Conservation (phyloP, 35 echinoderm and acorn worm genomes). For the Ophiothrix spiculata region DNA sequence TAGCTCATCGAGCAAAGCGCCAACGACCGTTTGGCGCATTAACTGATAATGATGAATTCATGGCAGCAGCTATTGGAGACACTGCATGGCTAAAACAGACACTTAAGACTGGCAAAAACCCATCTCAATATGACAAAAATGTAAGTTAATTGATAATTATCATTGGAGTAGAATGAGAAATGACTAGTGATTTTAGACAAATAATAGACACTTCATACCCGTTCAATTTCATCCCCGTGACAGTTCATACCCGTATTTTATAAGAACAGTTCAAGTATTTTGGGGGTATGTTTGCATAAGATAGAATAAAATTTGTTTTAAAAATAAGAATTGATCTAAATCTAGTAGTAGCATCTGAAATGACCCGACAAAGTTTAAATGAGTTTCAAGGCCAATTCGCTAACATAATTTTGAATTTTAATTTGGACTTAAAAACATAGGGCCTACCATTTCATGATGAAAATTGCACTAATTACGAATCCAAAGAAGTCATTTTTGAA, state of each 20-base stretch:
- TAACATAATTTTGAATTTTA: too few species aligned
- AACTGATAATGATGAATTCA: slow-evolving; percentile 79
- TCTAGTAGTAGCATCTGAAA: neutral
- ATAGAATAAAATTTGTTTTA: too few species aligned
- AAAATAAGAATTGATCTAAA: too few species aligned
- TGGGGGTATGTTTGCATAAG: too few species aligned
- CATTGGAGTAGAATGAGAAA: neutral
- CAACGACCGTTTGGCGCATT: neutral
- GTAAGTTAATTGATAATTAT: slow-evolving; percentile 40
- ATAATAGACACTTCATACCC: too few species aligned
- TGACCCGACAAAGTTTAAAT: too few species aligned
- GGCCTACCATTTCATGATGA: neutral
- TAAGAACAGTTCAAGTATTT: too few species aligned
- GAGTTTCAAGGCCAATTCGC: too few species aligned
- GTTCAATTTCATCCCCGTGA: too few species aligned
- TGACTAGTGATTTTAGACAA: neutral
- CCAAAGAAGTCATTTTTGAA: too few species aligned
- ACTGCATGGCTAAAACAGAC: slow-evolving; percentile 96
- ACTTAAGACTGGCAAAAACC: slow-evolving; percentile 75
- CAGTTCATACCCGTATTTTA: too few species aligned
- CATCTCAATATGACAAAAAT: slow-evolving; percentile 80
- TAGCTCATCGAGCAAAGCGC: neutral
- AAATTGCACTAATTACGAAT: too few species aligned
- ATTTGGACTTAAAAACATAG: neutral
- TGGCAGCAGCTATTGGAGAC: slow-evolving; percentile 98